Evolutionary conservation across 2,888 invertebrate species (phyloP).

Genomic region (Celastrina argiolus): DNA sequence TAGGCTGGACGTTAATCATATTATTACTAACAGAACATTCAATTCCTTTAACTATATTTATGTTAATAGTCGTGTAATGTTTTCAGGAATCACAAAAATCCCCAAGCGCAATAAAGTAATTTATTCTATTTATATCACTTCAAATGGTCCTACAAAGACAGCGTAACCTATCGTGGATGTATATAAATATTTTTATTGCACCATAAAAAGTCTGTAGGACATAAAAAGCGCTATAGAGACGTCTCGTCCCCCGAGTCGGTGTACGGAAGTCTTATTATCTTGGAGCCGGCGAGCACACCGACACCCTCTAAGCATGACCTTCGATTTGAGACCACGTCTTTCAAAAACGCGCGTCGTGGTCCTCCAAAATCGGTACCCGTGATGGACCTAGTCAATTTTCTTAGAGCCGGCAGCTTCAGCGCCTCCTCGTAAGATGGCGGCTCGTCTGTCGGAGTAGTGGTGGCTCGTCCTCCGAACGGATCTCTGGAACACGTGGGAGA

Average conservation of each 20-base stretch:
- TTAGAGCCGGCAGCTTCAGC: constrained; percentile 77
- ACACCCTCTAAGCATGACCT: constrained; percentile 70
- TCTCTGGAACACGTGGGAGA: constrained; percentile 77
- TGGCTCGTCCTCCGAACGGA: constrained; percentile 78
- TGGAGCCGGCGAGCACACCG: constrained; percentile 63
- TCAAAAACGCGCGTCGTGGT: constrained; percentile 68
- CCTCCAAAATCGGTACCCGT: constrained; percentile 77
- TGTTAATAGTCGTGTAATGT: constrained; percentile 10
- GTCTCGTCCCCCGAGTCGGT: constrained; percentile 66
- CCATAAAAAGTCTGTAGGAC: constrained; percentile 56
- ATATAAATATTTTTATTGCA: constrained; percentile 55
- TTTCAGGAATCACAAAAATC: constrained; percentile 34
- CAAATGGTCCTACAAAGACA: constrained; percentile 33
- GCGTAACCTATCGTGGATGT: constrained; percentile 30
- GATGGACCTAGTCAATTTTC: constrained; percentile 77
- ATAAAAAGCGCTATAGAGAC: constrained; percentile 60
- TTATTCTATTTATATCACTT: constrained; percentile 36
- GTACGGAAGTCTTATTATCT: constrained; percentile 62
- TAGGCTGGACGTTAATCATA: constrained; percentile 2
- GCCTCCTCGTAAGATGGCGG: constrained; percentile 83
- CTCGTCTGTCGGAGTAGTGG: constrained; percentile 75
- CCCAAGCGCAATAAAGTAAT: constrained; percentile 44
- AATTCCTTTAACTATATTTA: constrained; percentile 16
- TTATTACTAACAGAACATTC: constrained; percentile 12
- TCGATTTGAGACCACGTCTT: constrained; percentile 69